Conservation (phyloP, 2,113 vertebrate species). For the Halichoeres trimaculatus region DNA sequence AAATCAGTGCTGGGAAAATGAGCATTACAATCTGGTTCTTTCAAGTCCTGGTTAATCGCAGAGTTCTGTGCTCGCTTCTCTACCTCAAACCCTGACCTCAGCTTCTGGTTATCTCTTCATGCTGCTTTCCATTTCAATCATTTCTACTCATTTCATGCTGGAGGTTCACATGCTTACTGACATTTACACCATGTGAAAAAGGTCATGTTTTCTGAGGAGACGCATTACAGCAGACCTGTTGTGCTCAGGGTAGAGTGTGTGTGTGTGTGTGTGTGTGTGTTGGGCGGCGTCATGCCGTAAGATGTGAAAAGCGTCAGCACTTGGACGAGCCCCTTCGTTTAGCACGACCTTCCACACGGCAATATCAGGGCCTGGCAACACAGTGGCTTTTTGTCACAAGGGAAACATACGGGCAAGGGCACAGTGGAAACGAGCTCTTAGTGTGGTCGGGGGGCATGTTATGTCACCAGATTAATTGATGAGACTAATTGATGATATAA, state of each 20-base stretch:
- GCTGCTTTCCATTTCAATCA: constrained; percentile 20
- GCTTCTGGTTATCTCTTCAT: constrained; percentile 22
- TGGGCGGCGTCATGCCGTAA: background rate
- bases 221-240: constrained; percentile 4
- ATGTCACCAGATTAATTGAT: constrained; percentile 58
- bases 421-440: constrained; percentile 24
- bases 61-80: too few species aligned
- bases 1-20: too few species aligned
- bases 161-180: constrained; percentile 6
- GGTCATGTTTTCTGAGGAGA: constrained; percentile 22
- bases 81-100: constrained; percentile 9
- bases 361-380: constrained; percentile 58
- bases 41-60: too few species aligned
- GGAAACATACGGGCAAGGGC: constrained; percentile 51
- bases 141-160: constrained; percentile 2
- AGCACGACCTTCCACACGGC: constrained; percentile 48
- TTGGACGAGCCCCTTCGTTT: constrained; percentile 29
- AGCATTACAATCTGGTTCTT: too few species aligned
- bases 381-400: constrained; percentile 31
- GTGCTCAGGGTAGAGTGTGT: background rate
- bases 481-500: constrained; percentile 64
- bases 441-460: constrained; percentile 49
- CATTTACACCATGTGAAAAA: constrained; percentile 13
- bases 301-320: constrained; percentile 13
- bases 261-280: too few species aligned